phyloP scores from a whole-genome alignment of 2,888 invertebrate genomes.

The Lysandra coridon region DNA sequence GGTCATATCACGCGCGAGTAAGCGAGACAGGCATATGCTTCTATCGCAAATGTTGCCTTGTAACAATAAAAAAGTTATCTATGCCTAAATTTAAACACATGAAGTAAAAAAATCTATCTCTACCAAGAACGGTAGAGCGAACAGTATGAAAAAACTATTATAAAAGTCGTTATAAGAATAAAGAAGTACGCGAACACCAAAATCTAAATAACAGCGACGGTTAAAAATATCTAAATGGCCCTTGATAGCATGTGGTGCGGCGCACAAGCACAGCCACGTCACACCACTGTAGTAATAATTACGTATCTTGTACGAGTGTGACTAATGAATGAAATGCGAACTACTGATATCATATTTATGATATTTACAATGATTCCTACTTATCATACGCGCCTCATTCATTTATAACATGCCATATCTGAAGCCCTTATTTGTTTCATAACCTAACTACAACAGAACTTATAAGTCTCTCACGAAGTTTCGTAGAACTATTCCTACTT shows the following conservation, averaged over 20 bases:
- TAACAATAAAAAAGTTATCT: neutral
- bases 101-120: no score
- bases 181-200: neutral
- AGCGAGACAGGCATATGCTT: no score
- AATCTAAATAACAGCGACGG: constrained; percentile 8
- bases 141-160: neutral
- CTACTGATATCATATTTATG: constrained; percentile 25
- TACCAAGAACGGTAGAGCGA: no score
- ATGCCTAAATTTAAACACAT: neutral
- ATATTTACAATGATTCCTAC: constrained; percentile 32
- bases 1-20: no score
- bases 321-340: constrained; percentile 28
- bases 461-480: constrained; percentile 37
- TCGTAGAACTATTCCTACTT: constrained; percentile 41
- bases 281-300: constrained; percentile 8
- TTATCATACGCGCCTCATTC: constrained; percentile 37
- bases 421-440: constrained; percentile 40
- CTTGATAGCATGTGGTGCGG: constrained; percentile 5
- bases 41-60: no score
- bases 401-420: constrained; percentile 24
- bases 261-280: constrained; percentile 5
- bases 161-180: neutral
- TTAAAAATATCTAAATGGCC: constrained; percentile 17
- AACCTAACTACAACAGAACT: constrained; percentile 41
- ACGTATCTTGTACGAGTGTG: constrained; percentile 7